These are phyloP conservation scores for Ispidina picta DNA, from an alignment of 2,797 vertebrate species.

Conservation along the genomic window DNA sequence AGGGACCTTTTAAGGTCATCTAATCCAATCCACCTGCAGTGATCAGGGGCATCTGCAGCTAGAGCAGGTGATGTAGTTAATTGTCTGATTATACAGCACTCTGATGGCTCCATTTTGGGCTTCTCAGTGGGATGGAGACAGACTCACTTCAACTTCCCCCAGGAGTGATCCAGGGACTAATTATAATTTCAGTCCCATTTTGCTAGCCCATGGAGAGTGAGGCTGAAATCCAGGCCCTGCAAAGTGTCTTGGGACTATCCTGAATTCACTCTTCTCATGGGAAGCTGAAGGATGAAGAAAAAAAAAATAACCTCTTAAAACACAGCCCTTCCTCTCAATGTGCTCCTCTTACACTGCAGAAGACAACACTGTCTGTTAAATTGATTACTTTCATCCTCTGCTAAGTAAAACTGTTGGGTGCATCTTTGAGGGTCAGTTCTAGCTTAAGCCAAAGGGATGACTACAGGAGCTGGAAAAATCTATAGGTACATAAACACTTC, in stretches of 20 bases:
- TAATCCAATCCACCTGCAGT: not conserved
- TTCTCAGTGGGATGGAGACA: rapidly evolving
- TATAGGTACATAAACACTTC: rapidly evolving
- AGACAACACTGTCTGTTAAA: no score
- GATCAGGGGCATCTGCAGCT: not conserved
- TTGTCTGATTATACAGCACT: rapidly evolving
- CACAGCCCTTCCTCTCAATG: not conserved
- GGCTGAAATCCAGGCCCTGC: not conserved
- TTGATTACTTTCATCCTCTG: not conserved
- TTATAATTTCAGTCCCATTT: not conserved
- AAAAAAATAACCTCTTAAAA: not conserved
- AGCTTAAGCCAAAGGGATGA: not conserved
- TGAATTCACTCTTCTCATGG: not conserved
- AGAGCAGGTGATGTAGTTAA: not conserved
- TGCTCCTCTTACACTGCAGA: not conserved
- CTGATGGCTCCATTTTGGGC: not conserved
- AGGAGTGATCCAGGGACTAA: rapidly evolving
- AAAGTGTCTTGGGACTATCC: not conserved
- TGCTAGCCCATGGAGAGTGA: not conserved
- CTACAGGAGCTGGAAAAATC: not conserved
- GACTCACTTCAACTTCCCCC: rapidly evolving
- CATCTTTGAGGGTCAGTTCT: not conserved
- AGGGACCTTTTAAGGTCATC: not conserved
- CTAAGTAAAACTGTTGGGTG: not conserved
- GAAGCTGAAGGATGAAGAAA: not conserved